Conservation (phyloP, 2,797 vertebrate species). For the Ctenosaura bakeri region DNA sequence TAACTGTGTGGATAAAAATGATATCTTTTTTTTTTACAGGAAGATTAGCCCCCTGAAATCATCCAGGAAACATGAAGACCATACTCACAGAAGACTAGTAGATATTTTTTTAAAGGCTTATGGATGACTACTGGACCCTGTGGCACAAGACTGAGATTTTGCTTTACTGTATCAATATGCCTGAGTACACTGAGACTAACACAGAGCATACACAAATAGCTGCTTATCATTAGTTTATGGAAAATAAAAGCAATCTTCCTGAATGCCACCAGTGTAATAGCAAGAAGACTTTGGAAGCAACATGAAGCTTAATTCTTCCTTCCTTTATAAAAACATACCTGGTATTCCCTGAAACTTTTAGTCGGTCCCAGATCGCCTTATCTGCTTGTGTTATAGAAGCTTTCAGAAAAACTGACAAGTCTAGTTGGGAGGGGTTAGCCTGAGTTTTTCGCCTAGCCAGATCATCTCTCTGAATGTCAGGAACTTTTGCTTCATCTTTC, state of each 20-base stretch:
- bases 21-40: neutral
- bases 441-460: conserved; percentile 84
- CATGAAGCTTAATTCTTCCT: neutral
- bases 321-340: conserved; percentile 83
- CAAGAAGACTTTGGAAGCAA: neutral
- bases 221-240: neutral
- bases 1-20: neutral
- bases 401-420: conserved; percentile 80
- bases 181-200: neutral
- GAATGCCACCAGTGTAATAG: neutral
- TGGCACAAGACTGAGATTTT: neutral
- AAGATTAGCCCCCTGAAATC: neutral
- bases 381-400: conserved; percentile 89
- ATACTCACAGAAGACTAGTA: neutral
- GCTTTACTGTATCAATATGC: neutral
- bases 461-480: conserved; percentile 87
- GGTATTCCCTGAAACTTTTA: conserved; percentile 88
- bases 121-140: neutral
- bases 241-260: neutral
- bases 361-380: conserved; percentile 92
- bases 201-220: neutral
- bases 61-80: neutral
- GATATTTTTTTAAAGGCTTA: neutral
- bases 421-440: conserved; percentile 74
- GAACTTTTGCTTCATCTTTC: conserved; percentile 66